Conservation (phyloP, 2,888 invertebrate genomes). For the Lithosia quadra region DNA sequence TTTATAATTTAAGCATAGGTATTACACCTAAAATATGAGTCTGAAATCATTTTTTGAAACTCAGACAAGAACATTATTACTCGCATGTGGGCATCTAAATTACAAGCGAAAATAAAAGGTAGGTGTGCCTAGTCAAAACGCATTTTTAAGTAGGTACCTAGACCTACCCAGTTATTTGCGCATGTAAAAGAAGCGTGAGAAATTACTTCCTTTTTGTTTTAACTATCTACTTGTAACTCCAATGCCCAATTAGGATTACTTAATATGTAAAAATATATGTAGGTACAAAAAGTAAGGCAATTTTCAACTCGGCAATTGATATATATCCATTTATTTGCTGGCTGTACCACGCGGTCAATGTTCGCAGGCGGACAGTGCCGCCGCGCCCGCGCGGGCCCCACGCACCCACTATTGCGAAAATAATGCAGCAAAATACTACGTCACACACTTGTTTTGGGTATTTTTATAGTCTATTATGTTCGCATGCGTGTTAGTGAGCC, state of each 20-base stretch:
- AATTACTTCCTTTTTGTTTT: constrained; percentile 20
- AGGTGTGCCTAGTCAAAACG: too few relatives aligned
- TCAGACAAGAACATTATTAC: too few relatives aligned
- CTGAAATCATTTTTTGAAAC: too few relatives aligned
- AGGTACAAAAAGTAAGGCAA: not conserved
- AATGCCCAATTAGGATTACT: not conserved
- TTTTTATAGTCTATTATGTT: constrained; percentile 50
- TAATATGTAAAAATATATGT: not conserved
- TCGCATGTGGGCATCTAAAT: too few relatives aligned
- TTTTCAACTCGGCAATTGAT: not conserved
- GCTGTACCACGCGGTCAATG: constrained; percentile 74
- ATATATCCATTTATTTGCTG: constrained; percentile 48
- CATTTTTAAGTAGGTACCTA: too few relatives aligned
- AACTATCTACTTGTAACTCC: not conserved
- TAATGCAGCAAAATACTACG: constrained; percentile 67
- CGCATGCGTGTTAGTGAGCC: constrained; percentile 42
- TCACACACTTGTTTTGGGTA: constrained; percentile 60
- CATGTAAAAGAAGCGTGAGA: constrained; percentile 50
- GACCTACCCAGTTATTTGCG: too few relatives aligned
- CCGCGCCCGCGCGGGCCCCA: constrained; percentile 70
- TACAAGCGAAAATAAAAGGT: too few relatives aligned
- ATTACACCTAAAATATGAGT: too few relatives aligned
- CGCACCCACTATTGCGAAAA: constrained; percentile 73
- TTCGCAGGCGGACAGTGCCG: constrained; percentile 58
- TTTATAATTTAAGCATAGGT: too few relatives aligned